Evolutionary conservation across 2,888 invertebrate genomes (phyloP).

Genomic region (Drosophila niveifrons): DNA sequence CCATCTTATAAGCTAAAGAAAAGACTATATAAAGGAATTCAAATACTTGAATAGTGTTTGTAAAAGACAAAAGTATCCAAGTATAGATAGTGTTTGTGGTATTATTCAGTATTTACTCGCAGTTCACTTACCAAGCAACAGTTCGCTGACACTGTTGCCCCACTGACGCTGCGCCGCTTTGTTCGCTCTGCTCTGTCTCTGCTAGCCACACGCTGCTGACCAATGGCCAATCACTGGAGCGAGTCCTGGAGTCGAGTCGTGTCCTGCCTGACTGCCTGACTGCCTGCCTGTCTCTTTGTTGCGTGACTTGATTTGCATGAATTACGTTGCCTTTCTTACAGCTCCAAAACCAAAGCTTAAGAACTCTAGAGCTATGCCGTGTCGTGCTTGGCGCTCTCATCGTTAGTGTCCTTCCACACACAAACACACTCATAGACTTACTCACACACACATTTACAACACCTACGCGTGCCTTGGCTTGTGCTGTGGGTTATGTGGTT

Average conservation of each 20-base stretch:
- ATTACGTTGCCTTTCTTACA: constrained; percentile 61
- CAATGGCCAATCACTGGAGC: constrained; percentile 46
- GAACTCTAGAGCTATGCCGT: constrained; percentile 38
- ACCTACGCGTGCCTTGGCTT: constrained; percentile 46
- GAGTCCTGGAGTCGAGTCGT: constrained; percentile 1
- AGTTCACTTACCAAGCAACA: constrained; percentile 32
- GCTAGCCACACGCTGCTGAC: constrained; percentile 11
- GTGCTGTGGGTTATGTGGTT: constrained; percentile 49
- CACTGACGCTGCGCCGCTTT: constrained; percentile 5
- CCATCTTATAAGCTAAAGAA: no score
- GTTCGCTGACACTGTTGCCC: constrained; percentile 22
- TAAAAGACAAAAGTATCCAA: no score
- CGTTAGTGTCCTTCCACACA: constrained; percentile 68
- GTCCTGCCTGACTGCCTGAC: constrained; percentile 8
- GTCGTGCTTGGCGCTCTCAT: constrained; percentile 23
- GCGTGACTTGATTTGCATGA: constrained; percentile 84
- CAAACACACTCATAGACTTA: constrained; percentile 29
- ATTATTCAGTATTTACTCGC: not conserved
- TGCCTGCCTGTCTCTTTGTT: constrained; percentile 44
- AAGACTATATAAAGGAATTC: no score
- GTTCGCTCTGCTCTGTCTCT: constrained; percentile 3
- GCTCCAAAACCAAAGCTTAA: constrained; percentile 29
- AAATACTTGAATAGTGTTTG: no score
- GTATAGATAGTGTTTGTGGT: not conserved
- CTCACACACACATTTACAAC: constrained; percentile 26